These are phyloP conservation scores for Rotaria socialis DNA, from an alignment of 2,888 invertebrate species.

Conservation along the genomic window DNA sequence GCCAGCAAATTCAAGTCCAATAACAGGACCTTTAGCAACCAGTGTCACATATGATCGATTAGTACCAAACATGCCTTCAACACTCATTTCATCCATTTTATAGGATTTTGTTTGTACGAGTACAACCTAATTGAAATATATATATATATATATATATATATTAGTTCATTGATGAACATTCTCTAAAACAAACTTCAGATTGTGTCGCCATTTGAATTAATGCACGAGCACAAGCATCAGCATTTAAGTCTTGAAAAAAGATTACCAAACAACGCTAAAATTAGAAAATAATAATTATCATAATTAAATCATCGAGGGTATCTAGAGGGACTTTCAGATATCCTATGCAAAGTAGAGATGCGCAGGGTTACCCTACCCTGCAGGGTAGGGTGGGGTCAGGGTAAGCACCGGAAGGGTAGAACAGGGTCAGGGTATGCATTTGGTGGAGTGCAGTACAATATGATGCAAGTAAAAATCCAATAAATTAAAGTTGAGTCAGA, in stretches of 20 bases:
- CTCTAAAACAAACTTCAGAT: slow-evolving; percentile 48
- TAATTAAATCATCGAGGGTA: too few relatives aligned
- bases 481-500: too few relatives aligned
- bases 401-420: too few relatives aligned
- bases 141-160: slow-evolving; percentile 38
- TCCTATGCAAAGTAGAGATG: too few relatives aligned
- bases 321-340: too few relatives aligned
- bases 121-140: slow-evolving; percentile 50
- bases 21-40: slow-evolving; percentile 53
- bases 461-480: too few relatives aligned
- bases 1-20: slow-evolving; percentile 58
- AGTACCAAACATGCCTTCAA: slow-evolving; percentile 56
- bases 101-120: slow-evolving; percentile 59
- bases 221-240: slow-evolving; percentile 54
- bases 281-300: not conserved
- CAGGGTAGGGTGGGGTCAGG: too few relatives aligned
- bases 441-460: too few relatives aligned
- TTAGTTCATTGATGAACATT: too few relatives aligned
- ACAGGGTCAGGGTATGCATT: too few relatives aligned
- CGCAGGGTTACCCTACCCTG: too few relatives aligned
- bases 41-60: slow-evolving; percentile 48
- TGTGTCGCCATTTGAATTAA: slow-evolving; percentile 54
- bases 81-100: slow-evolving; percentile 55
- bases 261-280: slow-evolving; percentile 59
- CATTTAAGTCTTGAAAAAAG: slow-evolving; percentile 59